Base-by-base conservation (phyloP, 2,888 invertebrate genomes). In the Fragum whitleyi region DNA sequence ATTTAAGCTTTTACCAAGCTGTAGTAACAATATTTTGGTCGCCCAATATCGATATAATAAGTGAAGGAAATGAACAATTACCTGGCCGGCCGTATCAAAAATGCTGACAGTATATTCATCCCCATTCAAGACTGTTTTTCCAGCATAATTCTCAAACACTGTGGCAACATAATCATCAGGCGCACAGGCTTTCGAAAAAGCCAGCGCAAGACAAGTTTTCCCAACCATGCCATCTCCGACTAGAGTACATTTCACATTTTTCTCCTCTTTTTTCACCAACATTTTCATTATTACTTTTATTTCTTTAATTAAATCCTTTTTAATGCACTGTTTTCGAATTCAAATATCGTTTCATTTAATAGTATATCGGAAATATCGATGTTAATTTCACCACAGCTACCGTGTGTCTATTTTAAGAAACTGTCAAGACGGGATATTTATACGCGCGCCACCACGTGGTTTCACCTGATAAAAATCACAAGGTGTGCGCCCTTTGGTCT, bases 141-240 rank as follows among this genome's bases (percentile, higher is more conserved):
- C 89, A 42, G 87, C 87, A 71, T 89, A 89, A 73, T 88, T 90
- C 57, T 91, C 90, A 65, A 90, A 90, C 28, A 90, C 90, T 47
- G 91, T 91, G 7, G 90, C 89, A 19, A 87, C 80, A 68, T 88
- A 88, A 26, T 81, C 74, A n/a, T 74, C 74, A 29, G 81, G 42
- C 26, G 78, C 51, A 21, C 74, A 68, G 39, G 61, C 39, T 53
- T 68, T 75, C 26, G 87, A 77, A 79, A 89, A 89, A 55, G 85
- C 83, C 29, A 87, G 83, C n/a, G 89, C 87, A 47, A 91, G 61
- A 51, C 89, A 87, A 23, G 89, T 88, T 71, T 91, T 91, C 9
- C 91, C 91, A 6, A 90, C 89, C 91, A 90, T 91, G 11, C 89
- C 90, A 57, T 91, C 90, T 0, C 91, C 91, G 21, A 91, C 86